Base-by-base conservation (phyloP, 1,140 invertebrate species). In the Zaprionus inermis region DNA sequence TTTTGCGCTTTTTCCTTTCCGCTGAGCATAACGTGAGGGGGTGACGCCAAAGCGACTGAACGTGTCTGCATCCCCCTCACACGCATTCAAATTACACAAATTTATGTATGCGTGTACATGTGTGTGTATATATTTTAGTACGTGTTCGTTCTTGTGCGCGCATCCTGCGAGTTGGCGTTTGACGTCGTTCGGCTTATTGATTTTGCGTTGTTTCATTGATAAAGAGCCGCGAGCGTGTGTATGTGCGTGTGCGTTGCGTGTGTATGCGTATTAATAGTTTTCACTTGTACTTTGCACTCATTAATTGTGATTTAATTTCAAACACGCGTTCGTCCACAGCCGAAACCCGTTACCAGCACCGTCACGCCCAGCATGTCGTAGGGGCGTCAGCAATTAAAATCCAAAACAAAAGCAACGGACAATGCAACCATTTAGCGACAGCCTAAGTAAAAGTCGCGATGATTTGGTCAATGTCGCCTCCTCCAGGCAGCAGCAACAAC, bases 391-490 rank as follows among this genome's bases (percentile, higher is more conserved):
- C 60, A 72, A 54, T 22, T 30, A 11, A 55, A 36, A 69, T 41
- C 34, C 46, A 52, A 20, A 78, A 74, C 60, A 44, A 41, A 74
- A 55, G 18, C 57, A 63, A 63, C 81, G 70, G 79, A 91, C 79
- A 81, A 92, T 92, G 91, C 91, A 92, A 68, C 82, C 88, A 57
- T 90, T 90, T 68, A 84, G 85, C 69, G 90, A 91, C 65, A 91
- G 81, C 65, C 57, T 91, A 24, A 91, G 84, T 67, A 92, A 81
- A 70, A 92, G 91, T 89, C 91, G 91, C 44, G 91, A 92, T 80
- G 91, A 92, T 91, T 77, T 92, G 74, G 90, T 81, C 67, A 79
- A 71, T 44, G 72, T 81, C 58, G 68, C 79, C 71, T 78, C 89
- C 67, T 66, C 80, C 65, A 70, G 82, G 64, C 79, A 83, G 32